Evolutionary conservation across 1,140 invertebrate species (phyloP).

Genomic region (Elysia chlorotica): DNA sequence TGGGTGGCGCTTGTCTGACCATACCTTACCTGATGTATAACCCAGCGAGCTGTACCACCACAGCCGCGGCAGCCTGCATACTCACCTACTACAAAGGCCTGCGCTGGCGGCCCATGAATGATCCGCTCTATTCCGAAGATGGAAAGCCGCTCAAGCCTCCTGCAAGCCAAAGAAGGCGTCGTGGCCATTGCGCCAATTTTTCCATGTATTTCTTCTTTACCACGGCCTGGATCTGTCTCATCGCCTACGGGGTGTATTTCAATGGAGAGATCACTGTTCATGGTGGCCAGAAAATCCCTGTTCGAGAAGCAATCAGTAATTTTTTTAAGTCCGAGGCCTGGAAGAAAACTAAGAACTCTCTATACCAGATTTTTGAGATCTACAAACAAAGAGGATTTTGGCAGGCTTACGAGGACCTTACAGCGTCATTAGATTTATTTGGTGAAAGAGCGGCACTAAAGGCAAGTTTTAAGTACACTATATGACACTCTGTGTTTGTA

Average conservation of each 20-base stretch:
- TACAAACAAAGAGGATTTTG: slow-evolving; percentile 74
- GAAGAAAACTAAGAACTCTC: slow-evolving; percentile 74
- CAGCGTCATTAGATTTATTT: slow-evolving; percentile 81
- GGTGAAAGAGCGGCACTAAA: slow-evolving; percentile 89
- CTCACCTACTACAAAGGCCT: no score
- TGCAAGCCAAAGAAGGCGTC: no score
- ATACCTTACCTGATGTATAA: no score
- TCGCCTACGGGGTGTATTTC: slow-evolving; percentile 83
- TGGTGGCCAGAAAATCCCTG: slow-evolving; percentile 84
- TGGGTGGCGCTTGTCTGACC: no score
- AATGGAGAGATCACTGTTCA: slow-evolving; percentile 85
- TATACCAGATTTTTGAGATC: slow-evolving; percentile 73
- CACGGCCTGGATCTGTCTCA: slow-evolving; percentile 78
- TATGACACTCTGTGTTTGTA: no score
- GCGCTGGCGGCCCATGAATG: no score
- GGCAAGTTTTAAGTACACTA: slow-evolving; percentile 68
- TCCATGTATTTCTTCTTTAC: no score
- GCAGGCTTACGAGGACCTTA: slow-evolving; percentile 87
- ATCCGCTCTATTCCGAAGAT: no score
- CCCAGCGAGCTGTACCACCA: no score
- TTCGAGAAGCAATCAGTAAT: slow-evolving; percentile 81
- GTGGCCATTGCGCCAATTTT: no score
- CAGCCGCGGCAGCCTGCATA: no score
- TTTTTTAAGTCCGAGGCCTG: slow-evolving; percentile 87
- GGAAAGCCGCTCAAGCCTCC: no score